Conservation (phyloP, 2,113 vertebrate genomes). For the Trochalopteron elliotii region DNA sequence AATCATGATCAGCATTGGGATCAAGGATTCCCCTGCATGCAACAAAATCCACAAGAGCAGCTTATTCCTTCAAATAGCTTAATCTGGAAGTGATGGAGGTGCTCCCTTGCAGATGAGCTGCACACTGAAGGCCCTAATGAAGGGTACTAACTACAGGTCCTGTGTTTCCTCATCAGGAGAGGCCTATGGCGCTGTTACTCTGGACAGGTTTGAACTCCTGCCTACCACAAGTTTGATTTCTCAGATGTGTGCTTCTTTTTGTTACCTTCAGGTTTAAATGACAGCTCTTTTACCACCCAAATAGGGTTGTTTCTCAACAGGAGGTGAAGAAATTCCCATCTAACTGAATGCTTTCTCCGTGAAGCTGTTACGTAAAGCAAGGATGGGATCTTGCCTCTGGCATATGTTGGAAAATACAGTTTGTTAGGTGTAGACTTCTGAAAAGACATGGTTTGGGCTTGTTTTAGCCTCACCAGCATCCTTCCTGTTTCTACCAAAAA, state of each 20-base stretch:
- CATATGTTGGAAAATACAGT: neutral
- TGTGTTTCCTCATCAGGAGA: neutral
- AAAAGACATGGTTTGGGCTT: neutral
- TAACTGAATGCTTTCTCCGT: neutral
- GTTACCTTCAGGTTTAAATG: neutral
- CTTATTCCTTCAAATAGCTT: neutral
- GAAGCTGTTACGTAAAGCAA: neutral
- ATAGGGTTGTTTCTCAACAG: neutral
- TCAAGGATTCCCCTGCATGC: neutral
- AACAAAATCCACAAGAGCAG: neutral
- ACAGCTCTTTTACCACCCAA: neutral
- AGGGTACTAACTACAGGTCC: neutral
- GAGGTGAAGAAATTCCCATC: neutral
- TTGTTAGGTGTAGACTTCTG: neutral
- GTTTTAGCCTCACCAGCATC: constrained; percentile 10
- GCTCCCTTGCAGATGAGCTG: neutral
- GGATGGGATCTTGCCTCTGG: neutral
- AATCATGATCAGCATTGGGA: neutral
- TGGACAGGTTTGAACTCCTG: neutral
- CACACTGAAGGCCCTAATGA: neutral
- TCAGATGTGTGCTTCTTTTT: neutral
- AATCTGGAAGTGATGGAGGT: neutral
- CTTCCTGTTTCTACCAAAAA: constrained; percentile 39
- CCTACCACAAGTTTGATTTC: neutral
- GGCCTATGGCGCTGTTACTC: neutral